phyloP scores from a whole-genome alignment of 2,113 vertebrate species.

The Ceuthmochares aereus region DNA sequence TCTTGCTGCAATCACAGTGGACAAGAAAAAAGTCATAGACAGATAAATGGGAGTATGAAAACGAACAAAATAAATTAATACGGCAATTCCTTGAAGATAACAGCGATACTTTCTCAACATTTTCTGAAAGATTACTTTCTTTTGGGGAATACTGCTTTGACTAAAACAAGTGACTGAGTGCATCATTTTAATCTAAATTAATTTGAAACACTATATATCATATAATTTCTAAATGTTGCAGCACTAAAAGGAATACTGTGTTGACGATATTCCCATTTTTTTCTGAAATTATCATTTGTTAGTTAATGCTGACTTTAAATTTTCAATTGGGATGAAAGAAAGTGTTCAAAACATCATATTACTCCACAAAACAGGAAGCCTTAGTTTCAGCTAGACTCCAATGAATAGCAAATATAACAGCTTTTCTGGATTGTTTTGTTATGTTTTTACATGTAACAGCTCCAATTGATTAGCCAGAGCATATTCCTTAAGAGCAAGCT shows the following conservation, averaged over 20 bases:
- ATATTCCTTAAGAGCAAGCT: neutral
- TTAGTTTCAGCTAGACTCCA: neutral
- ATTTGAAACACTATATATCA: accelerated
- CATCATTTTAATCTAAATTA: neutral
- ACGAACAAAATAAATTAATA: neutral
- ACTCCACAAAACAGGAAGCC: neutral
- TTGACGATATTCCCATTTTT: neutral
- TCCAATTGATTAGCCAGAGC: neutral
- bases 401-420: neutral
- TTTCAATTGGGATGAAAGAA: neutral
- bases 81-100: neutral
- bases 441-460: neutral
- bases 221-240: neutral
- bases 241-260: neutral
- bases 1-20: neutral
- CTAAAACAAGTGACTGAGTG: neutral
- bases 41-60: neutral
- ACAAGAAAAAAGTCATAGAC: neutral
- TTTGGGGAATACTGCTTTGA: neutral
- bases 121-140: neutral
- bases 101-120: neutral
- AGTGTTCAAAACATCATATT: neutral
- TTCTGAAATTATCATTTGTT: neutral
- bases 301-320: neutral
- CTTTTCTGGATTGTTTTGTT: neutral